Conservation (phyloP, 2,113 vertebrate genomes). For the Centropristis striata region DNA sequence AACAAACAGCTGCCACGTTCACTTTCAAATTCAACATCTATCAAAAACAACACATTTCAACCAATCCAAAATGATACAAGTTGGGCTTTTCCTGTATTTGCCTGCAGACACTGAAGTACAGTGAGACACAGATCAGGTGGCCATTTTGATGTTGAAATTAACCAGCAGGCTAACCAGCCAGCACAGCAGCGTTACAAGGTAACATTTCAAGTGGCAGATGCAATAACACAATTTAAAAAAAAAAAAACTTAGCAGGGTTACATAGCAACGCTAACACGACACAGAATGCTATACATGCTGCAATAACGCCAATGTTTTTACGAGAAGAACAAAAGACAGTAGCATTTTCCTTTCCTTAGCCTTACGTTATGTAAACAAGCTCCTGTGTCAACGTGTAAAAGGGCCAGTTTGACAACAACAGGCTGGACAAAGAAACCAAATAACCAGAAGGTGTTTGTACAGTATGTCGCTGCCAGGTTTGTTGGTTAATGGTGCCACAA, state of each 20-base stretch:
- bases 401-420: constrained; percentile 59
- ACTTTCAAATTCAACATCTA: neutral
- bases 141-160: constrained; percentile 85
- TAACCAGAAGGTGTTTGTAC: constrained; percentile 23
- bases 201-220: constrained; percentile 52
- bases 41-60: constrained; percentile 4
- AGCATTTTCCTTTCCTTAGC: constrained; percentile 70
- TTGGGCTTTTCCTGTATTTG: constrained; percentile 24
- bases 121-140: constrained; percentile 80
- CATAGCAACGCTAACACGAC: constrained; percentile 1
- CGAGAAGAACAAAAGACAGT: constrained; percentile 76
- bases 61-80: constrained; percentile 9
- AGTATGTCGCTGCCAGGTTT: constrained; percentile 26
- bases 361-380: constrained; percentile 82
- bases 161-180: constrained; percentile 70
- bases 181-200: constrained; percentile 57
- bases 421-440: constrained; percentile 61
- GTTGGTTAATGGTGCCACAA: constrained; percentile 46
- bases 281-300: neutral
- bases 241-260: neutral
- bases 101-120: constrained; percentile 67
- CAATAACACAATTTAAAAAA: constrained; percentile 39
- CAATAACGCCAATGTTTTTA: constrained; percentile 36
- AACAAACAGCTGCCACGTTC: constrained; percentile 22
- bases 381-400: constrained; percentile 68